These are phyloP conservation scores for Atta colombica DNA, from an alignment of 1,140 invertebrate species.

Conservation along the genomic window DNA sequence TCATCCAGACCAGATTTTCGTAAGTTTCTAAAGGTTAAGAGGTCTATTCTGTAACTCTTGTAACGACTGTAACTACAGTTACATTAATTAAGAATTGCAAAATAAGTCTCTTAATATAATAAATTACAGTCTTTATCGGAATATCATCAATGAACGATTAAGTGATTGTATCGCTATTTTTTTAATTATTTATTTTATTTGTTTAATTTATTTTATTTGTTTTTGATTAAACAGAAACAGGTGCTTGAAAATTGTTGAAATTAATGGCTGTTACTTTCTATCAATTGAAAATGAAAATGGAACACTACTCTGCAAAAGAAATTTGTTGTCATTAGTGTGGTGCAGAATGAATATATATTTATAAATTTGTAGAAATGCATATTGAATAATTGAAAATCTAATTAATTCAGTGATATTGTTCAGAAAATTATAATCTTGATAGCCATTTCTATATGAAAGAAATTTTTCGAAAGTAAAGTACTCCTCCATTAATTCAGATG, in stretches of 20 bases:
- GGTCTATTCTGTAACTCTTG: too few relatives aligned
- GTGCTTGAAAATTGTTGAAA: too few relatives aligned
- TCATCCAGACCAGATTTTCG: not conserved
- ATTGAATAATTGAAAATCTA: not conserved
- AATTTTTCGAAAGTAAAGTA: not conserved
- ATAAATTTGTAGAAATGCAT: not conserved
- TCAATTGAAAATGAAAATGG: not conserved
- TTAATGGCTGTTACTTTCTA: too few relatives aligned
- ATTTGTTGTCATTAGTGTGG: not conserved
- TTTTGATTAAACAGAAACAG: too few relatives aligned
- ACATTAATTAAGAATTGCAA: too few relatives aligned
- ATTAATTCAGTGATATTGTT: not conserved
- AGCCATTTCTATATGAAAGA: too few relatives aligned
- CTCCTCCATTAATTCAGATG: not conserved
- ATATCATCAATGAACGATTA: too few relatives aligned
- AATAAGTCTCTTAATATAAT: not conserved
- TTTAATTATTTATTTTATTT: not conserved
- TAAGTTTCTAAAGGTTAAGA: slow-evolving; percentile 16
- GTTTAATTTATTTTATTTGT: too few relatives aligned
- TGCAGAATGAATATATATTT: not conserved
- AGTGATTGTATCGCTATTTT: not conserved
- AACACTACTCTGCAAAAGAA: not conserved
- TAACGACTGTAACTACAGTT: too few relatives aligned
- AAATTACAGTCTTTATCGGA: not conserved
- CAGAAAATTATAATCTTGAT: too few relatives aligned